phyloP scores from a whole-genome alignment of 2,888 invertebrate genomes.

The Hyposoter dolosus region DNA sequence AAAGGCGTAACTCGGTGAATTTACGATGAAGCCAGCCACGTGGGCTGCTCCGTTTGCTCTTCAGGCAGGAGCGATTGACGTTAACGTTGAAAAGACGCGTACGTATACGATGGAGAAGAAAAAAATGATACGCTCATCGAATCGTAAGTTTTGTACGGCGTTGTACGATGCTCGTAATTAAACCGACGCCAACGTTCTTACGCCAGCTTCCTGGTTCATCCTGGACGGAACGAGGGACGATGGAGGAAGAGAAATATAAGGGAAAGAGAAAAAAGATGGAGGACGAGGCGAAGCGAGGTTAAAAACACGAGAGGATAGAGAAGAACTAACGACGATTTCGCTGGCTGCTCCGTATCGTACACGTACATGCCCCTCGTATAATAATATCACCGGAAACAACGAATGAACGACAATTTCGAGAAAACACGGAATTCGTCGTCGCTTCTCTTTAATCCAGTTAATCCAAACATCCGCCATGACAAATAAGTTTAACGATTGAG shows the following conservation, averaged over 20 bases:
- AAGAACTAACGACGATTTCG: conserved; percentile 37
- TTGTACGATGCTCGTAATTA: conserved; percentile 63
- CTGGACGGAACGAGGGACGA: conserved; percentile 30
- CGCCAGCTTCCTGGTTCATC: conserved; percentile 63
- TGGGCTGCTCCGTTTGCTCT: conserved; percentile 2
- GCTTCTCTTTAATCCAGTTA: conserved; percentile 48
- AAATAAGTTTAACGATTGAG: not conserved
- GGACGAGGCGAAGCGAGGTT: not conserved
- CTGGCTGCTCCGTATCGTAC: not conserved
- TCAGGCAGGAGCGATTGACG: not conserved
- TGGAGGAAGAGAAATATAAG: conserved; percentile 18
- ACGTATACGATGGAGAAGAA: not conserved
- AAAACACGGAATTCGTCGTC: conserved; percentile 48
- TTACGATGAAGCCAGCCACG: not conserved
- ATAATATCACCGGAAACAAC: conserved; percentile 53
- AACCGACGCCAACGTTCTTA: conserved; percentile 59
- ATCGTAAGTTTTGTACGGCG: too few species aligned
- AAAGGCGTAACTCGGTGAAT: conserved; percentile 1
- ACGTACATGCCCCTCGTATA: conserved; percentile 13
- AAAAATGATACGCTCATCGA: conserved; percentile 9
- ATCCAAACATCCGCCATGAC: conserved; percentile 47
- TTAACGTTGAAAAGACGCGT: not conserved
- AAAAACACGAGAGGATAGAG: conserved; percentile 4
- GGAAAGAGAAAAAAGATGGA: not conserved
- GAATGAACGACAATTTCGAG: conserved; percentile 66